These are phyloP conservation scores for Calidris pugnax DNA, from an alignment of 2,113 vertebrate species.

Conservation along the genomic window DNA sequence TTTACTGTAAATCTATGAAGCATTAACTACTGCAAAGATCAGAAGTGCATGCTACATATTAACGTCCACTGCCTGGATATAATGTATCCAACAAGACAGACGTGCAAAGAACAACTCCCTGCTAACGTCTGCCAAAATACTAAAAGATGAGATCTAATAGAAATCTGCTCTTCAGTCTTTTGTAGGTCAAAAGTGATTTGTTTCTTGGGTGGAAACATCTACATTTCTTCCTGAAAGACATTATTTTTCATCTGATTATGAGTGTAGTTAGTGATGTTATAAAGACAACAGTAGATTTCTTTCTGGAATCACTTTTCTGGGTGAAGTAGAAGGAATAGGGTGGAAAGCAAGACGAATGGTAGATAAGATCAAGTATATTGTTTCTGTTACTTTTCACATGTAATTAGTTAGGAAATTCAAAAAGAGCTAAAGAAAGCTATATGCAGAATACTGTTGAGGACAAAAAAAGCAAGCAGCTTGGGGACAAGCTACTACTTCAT, in stretches of 20 bases:
- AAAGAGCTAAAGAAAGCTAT: background rate
- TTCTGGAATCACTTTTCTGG: background rate
- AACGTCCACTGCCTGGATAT: background rate
- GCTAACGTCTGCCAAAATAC: background rate
- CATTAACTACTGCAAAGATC: background rate
- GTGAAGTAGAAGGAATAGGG: background rate
- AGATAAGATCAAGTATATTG: background rate
- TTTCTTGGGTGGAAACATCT: slow-evolving; percentile 1
- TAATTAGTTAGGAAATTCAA: background rate
- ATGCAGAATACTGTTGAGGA: background rate
- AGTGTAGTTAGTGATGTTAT: background rate
- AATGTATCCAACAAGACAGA: background rate
- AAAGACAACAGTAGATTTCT: background rate
- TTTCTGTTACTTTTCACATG: background rate
- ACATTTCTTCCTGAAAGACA: background rate
- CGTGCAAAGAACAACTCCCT: background rate
- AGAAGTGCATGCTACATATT: background rate
- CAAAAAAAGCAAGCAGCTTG: background rate
- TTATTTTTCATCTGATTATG: background rate
- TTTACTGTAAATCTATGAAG: background rate
- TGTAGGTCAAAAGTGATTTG: background rate
- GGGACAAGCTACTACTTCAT: background rate
- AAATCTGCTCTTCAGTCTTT: background rate
- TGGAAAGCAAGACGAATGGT: background rate
- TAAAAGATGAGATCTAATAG: background rate